phyloP scores from a whole-genome alignment of 2,113 vertebrate genomes.

The Psittacula cyanocephala region DNA sequence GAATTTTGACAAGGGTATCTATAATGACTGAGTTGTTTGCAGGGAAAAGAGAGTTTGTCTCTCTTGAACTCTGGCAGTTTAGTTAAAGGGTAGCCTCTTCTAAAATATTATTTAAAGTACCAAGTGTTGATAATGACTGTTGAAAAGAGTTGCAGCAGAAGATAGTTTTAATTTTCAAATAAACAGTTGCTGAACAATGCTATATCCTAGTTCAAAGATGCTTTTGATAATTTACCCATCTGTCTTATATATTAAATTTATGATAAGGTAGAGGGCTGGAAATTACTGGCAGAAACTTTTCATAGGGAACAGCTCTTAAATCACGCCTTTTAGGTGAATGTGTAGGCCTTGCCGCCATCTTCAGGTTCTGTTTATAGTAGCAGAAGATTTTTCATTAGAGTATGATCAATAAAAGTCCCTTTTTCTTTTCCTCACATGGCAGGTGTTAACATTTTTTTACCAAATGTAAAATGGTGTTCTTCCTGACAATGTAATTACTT shows the following conservation, averaged over 20 bases:
- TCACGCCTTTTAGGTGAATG: background rate
- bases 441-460: background rate
- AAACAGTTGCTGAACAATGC: background rate
- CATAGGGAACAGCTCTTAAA: background rate
- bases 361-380: background rate
- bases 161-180: background rate
- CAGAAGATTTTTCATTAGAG: background rate
- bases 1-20: background rate
- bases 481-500: background rate
- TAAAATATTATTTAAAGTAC: background rate
- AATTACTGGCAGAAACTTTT: background rate
- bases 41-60: background rate
- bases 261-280: background rate
- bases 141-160: background rate
- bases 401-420: background rate
- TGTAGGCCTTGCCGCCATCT: constrained; percentile 8
- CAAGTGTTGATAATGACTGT: background rate
- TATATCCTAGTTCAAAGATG: background rate
- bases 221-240: background rate
- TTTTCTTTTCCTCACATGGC: background rate
- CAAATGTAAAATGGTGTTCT: background rate
- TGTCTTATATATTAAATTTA: background rate
- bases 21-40: background rate
- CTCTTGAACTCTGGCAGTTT: background rate
- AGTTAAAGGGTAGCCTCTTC: background rate